These are phyloP conservation scores for Thalassarche chlororhynchos DNA, from an alignment of 2,113 vertebrate genomes.

Conservation along the genomic window DNA sequence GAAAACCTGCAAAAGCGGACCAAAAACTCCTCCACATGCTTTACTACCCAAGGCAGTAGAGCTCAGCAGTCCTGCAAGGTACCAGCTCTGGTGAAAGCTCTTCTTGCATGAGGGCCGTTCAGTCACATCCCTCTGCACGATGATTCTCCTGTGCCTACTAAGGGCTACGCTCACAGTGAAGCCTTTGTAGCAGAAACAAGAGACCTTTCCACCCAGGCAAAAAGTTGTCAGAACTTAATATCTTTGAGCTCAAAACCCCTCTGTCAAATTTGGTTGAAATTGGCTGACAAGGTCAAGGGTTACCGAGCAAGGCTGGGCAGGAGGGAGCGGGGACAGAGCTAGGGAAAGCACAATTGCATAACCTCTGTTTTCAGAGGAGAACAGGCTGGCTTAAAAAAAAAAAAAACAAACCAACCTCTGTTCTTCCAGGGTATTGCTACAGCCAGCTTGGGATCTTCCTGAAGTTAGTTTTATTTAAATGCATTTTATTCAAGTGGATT, in stretches of 20 bases:
- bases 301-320: neutral
- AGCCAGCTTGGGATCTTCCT: neutral
- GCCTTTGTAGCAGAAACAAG: neutral
- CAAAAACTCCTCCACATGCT: neutral
- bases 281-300: neutral
- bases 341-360: neutral
- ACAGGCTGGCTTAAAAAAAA: neutral
- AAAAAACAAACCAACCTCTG: neutral
- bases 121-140: neutral
- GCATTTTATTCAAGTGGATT: neutral
- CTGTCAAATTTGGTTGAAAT: neutral
- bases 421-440: neutral
- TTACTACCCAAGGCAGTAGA: neutral
- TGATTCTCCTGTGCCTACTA: neutral
- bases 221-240: neutral
- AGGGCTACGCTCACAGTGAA: neutral
- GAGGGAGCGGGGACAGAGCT: neutral
- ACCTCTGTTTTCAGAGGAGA: neutral
- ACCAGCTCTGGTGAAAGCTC: neutral
- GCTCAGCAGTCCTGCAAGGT: neutral
- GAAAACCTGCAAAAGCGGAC: neutral
- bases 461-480: neutral
- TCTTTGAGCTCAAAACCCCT: neutral
- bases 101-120: rapidly evolving
- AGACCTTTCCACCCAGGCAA: neutral